phyloP scores from a whole-genome alignment of 2,113 vertebrate genomes.

The Oncorhynchus kisutch region DNA sequence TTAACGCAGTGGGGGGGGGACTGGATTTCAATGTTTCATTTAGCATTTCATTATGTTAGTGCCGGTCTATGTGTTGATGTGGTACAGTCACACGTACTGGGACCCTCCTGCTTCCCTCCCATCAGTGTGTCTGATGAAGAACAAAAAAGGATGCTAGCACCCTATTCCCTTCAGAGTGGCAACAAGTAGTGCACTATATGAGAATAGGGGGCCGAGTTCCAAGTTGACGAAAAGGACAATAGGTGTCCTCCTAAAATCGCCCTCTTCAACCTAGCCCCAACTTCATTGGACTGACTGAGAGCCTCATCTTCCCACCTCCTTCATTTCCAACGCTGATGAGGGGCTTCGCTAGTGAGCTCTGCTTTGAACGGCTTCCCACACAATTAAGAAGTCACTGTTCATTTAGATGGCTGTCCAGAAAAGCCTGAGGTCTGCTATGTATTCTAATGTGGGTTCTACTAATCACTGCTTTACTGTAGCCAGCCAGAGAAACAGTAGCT shows the following conservation, averaged over 20 bases:
- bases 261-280: not conserved
- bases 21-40: too few relatives aligned
- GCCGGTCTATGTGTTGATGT: too few relatives aligned
- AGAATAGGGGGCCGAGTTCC: too few relatives aligned
- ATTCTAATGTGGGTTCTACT: conserved; percentile 62
- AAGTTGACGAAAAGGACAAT: too few relatives aligned
- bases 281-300: conserved; percentile 19
- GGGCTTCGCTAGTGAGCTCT: conserved; percentile 41
- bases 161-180: too few relatives aligned
- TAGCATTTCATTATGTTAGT: too few relatives aligned
- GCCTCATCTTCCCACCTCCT: conserved; percentile 21
- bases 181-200: too few relatives aligned
- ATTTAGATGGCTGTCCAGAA: conserved; percentile 60
- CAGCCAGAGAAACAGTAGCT: conserved; percentile 48
- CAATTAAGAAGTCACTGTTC: conserved; percentile 60
- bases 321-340: conserved; percentile 46
- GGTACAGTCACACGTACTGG: too few relatives aligned
- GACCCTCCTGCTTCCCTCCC: too few relatives aligned
- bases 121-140: too few relatives aligned
- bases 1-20: not conserved
- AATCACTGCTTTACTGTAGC: conserved; percentile 60
- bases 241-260: too few relatives aligned
- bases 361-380: conserved; percentile 66
- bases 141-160: too few relatives aligned
- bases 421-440: conserved; percentile 64